Evolutionary conservation across 2,113 vertebrate genomes (phyloP).

Genomic region (Acrocephalus arundinaceus): DNA sequence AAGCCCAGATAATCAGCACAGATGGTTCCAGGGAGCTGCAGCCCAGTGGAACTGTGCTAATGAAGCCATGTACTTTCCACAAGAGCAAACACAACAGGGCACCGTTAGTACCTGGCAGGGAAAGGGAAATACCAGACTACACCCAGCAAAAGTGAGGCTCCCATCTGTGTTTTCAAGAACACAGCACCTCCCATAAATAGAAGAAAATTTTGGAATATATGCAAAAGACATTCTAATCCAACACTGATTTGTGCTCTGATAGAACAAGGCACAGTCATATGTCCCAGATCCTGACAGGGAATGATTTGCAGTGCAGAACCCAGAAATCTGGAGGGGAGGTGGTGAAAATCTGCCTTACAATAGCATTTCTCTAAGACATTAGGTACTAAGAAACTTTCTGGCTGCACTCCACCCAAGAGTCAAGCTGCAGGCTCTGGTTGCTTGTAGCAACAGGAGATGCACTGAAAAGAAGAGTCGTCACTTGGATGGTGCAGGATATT

Average conservation of each 20-base stretch:
- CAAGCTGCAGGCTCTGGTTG: conserved; percentile 41
- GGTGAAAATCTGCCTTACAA: conserved; percentile 38
- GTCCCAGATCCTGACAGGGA: neutral
- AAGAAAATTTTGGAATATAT: neutral
- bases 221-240: neutral
- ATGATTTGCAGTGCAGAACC: neutral
- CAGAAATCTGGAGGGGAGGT: conserved; percentile 26
- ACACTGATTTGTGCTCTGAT: neutral
- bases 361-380: neutral
- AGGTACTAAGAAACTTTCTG: conserved; percentile 20
- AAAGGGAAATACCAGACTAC: conserved; percentile 47
- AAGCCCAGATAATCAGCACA: conserved; percentile 50
- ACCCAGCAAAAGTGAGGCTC: conserved; percentile 17
- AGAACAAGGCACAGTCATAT: neutral
- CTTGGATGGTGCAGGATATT: neutral
- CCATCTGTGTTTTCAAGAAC: conserved; percentile 16
- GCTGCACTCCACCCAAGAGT: conserved; percentile 38
- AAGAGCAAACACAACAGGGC: conserved; percentile 62
- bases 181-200: neutral
- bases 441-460: conserved; percentile 42
- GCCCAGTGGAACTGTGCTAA: conserved; percentile 53
- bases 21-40: conserved; percentile 56
- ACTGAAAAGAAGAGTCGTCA: neutral
- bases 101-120: conserved; percentile 58
- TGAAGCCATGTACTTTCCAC: conserved; percentile 66